phyloP scores from a whole-genome alignment of 2,113 vertebrate genomes.

The Halcyon malimbica region DNA sequence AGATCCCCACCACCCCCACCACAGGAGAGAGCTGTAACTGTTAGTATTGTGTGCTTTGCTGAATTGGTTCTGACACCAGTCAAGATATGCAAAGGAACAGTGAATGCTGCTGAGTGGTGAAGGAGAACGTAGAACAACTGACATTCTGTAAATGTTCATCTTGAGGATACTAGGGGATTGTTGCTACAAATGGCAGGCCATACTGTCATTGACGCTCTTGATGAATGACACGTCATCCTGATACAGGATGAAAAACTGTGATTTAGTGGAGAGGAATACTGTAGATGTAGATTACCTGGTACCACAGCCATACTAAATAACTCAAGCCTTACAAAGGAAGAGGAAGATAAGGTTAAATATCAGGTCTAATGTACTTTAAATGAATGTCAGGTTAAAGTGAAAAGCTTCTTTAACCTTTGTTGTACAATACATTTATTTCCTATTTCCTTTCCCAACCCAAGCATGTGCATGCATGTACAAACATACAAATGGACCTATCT shows the following conservation, averaged over 20 bases:
- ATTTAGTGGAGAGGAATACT: not conserved
- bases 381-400: not conserved
- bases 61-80: not conserved
- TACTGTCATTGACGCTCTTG: not conserved
- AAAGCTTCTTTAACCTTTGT: not conserved
- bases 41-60: not conserved
- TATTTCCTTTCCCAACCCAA: not conserved
- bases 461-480: not conserved
- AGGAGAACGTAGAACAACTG: not conserved
- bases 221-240: not conserved
- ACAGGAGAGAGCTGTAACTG: not conserved
- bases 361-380: not conserved
- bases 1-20: not conserved
- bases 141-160: not conserved
- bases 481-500: not conserved
- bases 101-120: not conserved
- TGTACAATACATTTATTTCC: not conserved
- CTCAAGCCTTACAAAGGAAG: not conserved
- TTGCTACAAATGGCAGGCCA: not conserved
- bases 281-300: not conserved
- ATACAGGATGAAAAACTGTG: not conserved
- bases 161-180: not conserved
- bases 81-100: not conserved
- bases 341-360: not conserved
- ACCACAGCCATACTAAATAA: not conserved